Base-by-base conservation (phyloP, 2,113 vertebrate species). In the Pholis gunnellus region DNA sequence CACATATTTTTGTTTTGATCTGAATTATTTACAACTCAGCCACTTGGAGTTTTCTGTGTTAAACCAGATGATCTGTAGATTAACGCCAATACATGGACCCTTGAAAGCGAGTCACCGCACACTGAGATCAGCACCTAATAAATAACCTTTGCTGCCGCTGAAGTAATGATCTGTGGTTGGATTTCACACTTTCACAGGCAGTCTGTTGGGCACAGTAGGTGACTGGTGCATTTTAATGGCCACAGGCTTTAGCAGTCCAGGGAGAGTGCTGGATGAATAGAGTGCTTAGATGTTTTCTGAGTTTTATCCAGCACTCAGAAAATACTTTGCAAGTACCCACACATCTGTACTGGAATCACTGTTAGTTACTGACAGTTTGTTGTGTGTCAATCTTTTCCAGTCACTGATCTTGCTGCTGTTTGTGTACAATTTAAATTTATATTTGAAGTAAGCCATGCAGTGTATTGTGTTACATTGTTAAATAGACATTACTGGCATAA, bases 211-310 rank as follows among this genome's bases (percentile, higher is more conserved):
- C 17, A 60, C 59, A 31, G 59, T 65, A 87, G 89, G 82, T 93
- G 85, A 88, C 84, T 88, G 87, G 75, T 87, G 87, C 83, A 88
- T 86, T 89, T 90, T 90, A 84, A 92, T 91, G 83, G 79, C 84
- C 81, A 87, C 60, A 42, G 72, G 66, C 80, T 86, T 85, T 59
- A 81, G 84, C 72, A 50, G 80, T 85, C 79, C 69, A 65, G 46
- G 20, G 74, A 86, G 79, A 85, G 78, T 65, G 79, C 68, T 81
- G 71, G 81, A 72, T 86, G 72, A 87, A 87, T 64, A 27, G 27
- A 74, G 68, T 63, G 36, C 68, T 88, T 83, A 75, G 56, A 88
- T 73, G 75, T 75, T 84, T 61, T 61, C 71, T 59, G 52, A 71
- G 70, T 83, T 89, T 88, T 78, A 91, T 89, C 80, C 71, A 56